phyloP scores from a whole-genome alignment of 2,888 invertebrate species.

The Mimas tiliae region DNA sequence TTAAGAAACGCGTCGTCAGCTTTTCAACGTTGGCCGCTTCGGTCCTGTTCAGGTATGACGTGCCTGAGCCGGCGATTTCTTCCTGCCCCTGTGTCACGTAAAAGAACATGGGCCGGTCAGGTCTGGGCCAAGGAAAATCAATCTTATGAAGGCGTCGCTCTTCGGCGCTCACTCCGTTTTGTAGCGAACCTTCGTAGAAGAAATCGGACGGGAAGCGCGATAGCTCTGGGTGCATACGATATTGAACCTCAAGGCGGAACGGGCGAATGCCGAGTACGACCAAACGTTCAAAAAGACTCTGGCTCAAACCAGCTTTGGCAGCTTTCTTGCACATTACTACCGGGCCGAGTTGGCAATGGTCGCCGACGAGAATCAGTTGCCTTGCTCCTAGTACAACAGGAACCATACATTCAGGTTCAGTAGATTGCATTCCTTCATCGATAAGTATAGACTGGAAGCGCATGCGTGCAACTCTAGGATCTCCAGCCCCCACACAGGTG shows the following conservation, averaged over 20 bases:
- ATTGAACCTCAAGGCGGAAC: constrained; percentile 98
- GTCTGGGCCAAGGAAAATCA: constrained; percentile 99
- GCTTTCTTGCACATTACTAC: constrained; percentile 99
- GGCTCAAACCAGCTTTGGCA: constrained; percentile 97
- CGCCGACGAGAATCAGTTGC: constrained; percentile 98
- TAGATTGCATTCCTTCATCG: constrained; percentile 98
- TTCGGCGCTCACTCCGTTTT: constrained; percentile 99
- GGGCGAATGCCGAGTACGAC: constrained; percentile 99
- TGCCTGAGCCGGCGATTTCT: constrained; percentile 99
- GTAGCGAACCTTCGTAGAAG: constrained; percentile 99
- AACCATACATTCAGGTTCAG: constrained; percentile 99
- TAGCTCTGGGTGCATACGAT: constrained; percentile 99
- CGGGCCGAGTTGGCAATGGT: constrained; percentile 99
- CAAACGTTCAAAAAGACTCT: constrained; percentile 98
- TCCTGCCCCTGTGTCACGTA: constrained; percentile 99
- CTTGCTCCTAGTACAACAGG: constrained; percentile 98
- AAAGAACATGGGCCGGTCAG: constrained; percentile 99
- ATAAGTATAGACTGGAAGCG: constrained; percentile 98
- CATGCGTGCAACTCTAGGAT: constrained; percentile 95
- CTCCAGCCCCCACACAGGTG: constrained; percentile 99
- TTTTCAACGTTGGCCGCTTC: constrained; percentile 99
- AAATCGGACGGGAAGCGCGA: constrained; percentile 99
- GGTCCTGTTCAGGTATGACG: constrained; percentile 98
- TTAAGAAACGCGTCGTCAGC: constrained; percentile 96
- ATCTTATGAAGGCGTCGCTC: constrained; percentile 95